Conservation (phyloP, 2,888 invertebrate genomes). For the Cantharis flavilabris region DNA sequence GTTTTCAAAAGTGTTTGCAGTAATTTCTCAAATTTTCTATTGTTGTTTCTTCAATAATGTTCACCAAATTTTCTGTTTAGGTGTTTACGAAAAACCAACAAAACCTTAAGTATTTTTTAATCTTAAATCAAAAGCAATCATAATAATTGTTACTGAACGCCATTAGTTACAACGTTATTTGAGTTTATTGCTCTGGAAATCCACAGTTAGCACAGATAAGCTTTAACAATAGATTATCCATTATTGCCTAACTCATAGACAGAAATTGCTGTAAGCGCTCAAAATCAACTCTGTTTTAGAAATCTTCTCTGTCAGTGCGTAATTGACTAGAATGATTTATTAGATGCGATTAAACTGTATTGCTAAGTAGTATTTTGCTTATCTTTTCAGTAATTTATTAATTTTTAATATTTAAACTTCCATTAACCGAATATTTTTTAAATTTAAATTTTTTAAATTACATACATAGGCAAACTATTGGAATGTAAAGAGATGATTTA, state of each 20-base stretch:
- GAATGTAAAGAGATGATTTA: no score
- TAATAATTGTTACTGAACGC: background rate
- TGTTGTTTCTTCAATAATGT: background rate
- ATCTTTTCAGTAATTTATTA: background rate
- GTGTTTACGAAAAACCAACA: background rate
- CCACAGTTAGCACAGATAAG: constrained; percentile 15
- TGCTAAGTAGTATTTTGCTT: constrained; percentile 10
- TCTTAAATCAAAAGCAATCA: constrained; percentile 1
- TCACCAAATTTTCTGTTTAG: background rate
- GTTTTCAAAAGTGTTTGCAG: constrained; percentile 5
- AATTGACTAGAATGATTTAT: constrained; percentile 15
- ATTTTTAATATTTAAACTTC: background rate
- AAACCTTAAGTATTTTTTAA: background rate
- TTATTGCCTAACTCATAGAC: constrained; percentile 17
- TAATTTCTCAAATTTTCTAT: constrained; percentile 4
- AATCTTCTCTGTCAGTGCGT: constrained; percentile 10
- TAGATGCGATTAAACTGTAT: constrained; percentile 6
- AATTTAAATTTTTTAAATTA: background rate
- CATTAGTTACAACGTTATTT: constrained; percentile 13
- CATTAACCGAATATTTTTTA: background rate
- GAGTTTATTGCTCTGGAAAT: constrained; percentile 17
- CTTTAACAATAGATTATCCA: constrained; percentile 15
- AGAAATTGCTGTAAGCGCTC: constrained; percentile 11
- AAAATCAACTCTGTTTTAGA: constrained; percentile 12
- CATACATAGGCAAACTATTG: background rate